These are phyloP conservation scores for Acrocephalus arundinaceus DNA, from an alignment of 2,113 vertebrate genomes.

Conservation along the genomic window DNA sequence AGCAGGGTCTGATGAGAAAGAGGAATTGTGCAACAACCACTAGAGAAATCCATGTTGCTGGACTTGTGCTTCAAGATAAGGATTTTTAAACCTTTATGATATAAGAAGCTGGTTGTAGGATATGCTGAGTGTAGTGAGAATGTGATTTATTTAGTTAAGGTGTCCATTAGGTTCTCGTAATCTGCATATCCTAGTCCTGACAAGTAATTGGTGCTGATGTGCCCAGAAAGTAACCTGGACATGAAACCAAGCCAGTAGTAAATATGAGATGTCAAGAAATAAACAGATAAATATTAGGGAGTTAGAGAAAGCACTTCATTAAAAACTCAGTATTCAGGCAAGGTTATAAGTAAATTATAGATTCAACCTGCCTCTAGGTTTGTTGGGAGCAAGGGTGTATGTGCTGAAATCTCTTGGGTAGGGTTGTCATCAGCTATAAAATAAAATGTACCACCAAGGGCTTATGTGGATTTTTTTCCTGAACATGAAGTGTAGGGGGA, in stretches of 20 bases:
- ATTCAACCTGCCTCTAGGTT: conserved; percentile 36
- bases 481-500: background rate
- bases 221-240: background rate
- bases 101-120: background rate
- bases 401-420: conserved; percentile 34
- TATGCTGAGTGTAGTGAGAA: background rate
- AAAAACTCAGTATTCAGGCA: conserved; percentile 32
- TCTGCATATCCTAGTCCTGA: background rate
- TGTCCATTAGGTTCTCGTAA: background rate
- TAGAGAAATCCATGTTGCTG: background rate
- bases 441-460: background rate
- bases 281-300: conserved; percentile 19
- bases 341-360: conserved; percentile 45
- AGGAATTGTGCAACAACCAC: background rate
- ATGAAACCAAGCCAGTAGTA: background rate
- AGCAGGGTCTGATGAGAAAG: background rate
- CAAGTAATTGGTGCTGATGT: background rate
- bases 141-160: background rate
- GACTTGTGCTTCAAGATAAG: background rate
- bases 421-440: conserved; percentile 12
- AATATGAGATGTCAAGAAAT: background rate
- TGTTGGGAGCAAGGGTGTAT: background rate
- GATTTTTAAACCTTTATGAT: background rate
- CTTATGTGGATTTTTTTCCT: background rate
- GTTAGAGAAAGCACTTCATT: conserved; percentile 28